A percentile compares a stretch with the other conserved stretches of the same genome.
Evolutionary conservation across 2,888 invertebrate genomes (phyloP).

Genomic region (Eupithecia insigniata): DNA sequence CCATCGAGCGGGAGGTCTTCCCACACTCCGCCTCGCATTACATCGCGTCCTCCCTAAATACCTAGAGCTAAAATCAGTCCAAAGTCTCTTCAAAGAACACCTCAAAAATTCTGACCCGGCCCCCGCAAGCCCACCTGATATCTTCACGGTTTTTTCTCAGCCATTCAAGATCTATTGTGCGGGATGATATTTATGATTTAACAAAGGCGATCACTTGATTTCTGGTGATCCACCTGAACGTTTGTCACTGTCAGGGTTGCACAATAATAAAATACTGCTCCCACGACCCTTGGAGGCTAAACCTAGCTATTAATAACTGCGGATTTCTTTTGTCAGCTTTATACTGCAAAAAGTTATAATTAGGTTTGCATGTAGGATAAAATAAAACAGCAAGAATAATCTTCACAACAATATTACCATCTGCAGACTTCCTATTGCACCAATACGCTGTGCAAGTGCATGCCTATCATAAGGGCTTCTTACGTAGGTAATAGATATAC

Average conservation of each 20-base stretch:
- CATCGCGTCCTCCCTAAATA: too few species aligned
- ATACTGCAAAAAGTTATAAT: background rate
- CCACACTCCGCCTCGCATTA: too few species aligned
- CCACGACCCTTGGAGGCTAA: slow-evolving; percentile 15
- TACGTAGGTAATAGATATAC: too few species aligned
- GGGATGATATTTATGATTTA: slow-evolving; percentile 13
- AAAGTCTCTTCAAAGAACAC: background rate
- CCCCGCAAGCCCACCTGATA: slow-evolving; percentile 14
- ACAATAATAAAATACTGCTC: slow-evolving; percentile 14
- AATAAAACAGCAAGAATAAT: too few species aligned
- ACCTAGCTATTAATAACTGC: background rate
- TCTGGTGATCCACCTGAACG: slow-evolving; percentile 23
- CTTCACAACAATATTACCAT: background rate
- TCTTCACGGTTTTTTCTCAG: slow-evolving; percentile 10
- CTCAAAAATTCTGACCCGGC: slow-evolving; percentile 13
- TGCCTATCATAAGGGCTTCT: background rate
- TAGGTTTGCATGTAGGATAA: background rate
- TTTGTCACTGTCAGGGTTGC: slow-evolving; percentile 25
- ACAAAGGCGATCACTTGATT: slow-evolving; percentile 29
- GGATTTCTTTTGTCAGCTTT: background rate
- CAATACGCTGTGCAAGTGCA: background rate
- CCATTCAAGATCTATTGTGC: slow-evolving; percentile 16
- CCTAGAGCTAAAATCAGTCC: background rate
- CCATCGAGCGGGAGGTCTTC: too few species aligned
- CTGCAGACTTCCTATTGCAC: background rate